A percentile compares a stretch with the other conserved stretches of the same genome.
phyloP scores from a whole-genome alignment of 2,888 invertebrate genomes.

The Prostheceraeus crozeri region DNA sequence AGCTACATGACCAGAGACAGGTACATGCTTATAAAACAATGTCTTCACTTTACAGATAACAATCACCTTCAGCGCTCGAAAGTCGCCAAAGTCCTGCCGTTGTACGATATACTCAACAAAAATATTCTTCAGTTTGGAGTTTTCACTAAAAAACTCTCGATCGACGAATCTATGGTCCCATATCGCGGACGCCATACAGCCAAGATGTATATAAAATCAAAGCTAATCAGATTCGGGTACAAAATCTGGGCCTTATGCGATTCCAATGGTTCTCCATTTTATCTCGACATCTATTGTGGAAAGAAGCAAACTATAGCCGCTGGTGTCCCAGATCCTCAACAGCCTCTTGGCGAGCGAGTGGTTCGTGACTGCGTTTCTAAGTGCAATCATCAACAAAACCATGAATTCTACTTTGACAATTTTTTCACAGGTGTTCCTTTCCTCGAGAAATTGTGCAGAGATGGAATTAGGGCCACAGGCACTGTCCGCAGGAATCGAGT shows the following conservation, averaged over 20 bases:
- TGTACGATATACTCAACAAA: background rate
- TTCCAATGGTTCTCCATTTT: background rate
- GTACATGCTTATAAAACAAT: background rate
- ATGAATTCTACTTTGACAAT: conserved; percentile 18
- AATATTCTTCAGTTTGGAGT: conserved; percentile 10
- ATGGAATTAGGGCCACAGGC: conserved; percentile 1
- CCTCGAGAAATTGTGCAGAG: conserved; percentile 5
- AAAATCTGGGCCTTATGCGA: background rate
- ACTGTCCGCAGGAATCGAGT: conserved; percentile 2
- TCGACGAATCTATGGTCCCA: conserved; percentile 17
- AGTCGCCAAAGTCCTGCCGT: conserved; percentile 19
- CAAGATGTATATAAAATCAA: conserved; percentile 17
- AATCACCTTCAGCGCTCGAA: conserved; percentile 8
- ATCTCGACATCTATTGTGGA: conserved; percentile 7
- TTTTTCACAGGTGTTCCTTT: conserved; percentile 5
- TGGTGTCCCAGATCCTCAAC: background rate
- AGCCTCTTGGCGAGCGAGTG: conserved; percentile 20
- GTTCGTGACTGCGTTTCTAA: background rate
- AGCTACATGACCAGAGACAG: conserved; percentile 1
- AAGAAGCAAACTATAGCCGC: background rate
- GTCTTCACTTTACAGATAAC: conserved; percentile 15
- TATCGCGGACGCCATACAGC: conserved; percentile 1
- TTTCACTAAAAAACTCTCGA: conserved; percentile 1
- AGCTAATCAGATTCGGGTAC: conserved; percentile 6
- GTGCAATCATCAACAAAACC: background rate